These are phyloP conservation scores for Alethe castanea DNA, from an alignment of 2,113 vertebrate species.

Conservation along the genomic window DNA sequence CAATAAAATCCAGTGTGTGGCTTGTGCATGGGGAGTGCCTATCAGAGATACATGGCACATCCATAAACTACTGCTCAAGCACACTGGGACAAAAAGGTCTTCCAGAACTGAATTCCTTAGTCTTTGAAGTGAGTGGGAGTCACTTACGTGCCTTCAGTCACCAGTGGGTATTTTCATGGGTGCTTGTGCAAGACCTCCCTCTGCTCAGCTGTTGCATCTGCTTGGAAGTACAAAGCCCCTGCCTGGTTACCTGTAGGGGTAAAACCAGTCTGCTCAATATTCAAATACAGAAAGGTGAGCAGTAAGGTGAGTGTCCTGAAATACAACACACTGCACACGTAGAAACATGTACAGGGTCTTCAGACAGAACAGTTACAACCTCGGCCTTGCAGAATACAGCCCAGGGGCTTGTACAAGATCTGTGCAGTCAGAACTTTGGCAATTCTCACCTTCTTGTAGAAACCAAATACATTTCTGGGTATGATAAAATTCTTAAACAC, in stretches of 20 bases:
- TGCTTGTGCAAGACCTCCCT: neutral
- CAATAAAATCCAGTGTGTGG: neutral
- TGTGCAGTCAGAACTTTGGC: neutral
- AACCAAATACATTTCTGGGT: neutral
- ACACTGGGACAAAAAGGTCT: neutral
- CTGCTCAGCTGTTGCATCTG: neutral
- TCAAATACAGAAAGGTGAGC: neutral
- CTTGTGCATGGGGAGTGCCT: neutral
- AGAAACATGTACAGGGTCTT: rapidly evolving
- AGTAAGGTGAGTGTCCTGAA: neutral
- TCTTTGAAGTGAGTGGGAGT: neutral
- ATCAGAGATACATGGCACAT: neutral
- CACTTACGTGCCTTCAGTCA: rapidly evolving
- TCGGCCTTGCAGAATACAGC: neutral
- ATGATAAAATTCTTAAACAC: neutral
- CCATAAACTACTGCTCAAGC: neutral
- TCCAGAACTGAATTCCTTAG: neutral
- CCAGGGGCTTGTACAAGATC: neutral
- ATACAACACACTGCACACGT: rapidly evolving
- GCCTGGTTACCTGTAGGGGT: neutral
- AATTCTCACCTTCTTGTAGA: neutral
- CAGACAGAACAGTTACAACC: neutral
- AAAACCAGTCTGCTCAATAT: neutral
- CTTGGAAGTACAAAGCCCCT: neutral
- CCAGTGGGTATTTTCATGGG: neutral